Evolutionary conservation across 2,888 invertebrate genomes (phyloP), one percentile per base, ranked within the genome.

Genomic region (Agriopis leucophaearia): DNA sequence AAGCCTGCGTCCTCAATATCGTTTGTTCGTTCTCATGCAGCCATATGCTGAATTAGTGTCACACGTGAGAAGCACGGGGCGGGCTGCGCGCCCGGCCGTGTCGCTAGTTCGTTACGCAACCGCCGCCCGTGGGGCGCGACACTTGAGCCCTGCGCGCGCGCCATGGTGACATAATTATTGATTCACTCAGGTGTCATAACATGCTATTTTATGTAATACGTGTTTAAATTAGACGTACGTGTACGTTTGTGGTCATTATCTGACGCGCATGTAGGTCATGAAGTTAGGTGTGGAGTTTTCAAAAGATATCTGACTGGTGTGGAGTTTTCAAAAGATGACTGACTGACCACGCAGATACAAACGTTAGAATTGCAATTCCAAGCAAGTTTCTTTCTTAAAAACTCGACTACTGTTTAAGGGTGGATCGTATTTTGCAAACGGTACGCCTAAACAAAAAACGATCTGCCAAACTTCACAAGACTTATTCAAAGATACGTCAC

Each of bases 141-240:
- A 85, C 76, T 80, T 75, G 79, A 83, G 81, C 82, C 82, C 79
- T 80, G 77, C 73, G 76, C 56, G 48, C 48, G 47, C 54, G 77
- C 74, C 45, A 66, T 16, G 47, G 70, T 87, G 84, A 86, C 85
- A 87, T 86, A 84, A 88, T 85, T 86, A 85, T 81, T 70, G 80
- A 78, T 77, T 76, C 74, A 75, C 77, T 79, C 78, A 69, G 40
- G 47, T 81, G 77, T 82, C 84, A 83, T 80, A 83, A 81, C 74
- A 61, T 72, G 69, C 16, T 18, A 48, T 18, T 48, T 82, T 82
- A 82, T 76, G 65, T 80, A 83, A 83, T 73, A 62, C 55, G 15
- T 67, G 60, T 58, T 63, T 61, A 50, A 74, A 75, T 70, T 69
- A 18, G 13, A 36, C 40, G 47, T 57, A 12, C 52, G 18, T 47